A percentile compares a stretch with the other conserved stretches of the same genome.
Evolutionary conservation across 2,113 vertebrate genomes (phyloP).

Genomic region (Pterocles orientalis): DNA sequence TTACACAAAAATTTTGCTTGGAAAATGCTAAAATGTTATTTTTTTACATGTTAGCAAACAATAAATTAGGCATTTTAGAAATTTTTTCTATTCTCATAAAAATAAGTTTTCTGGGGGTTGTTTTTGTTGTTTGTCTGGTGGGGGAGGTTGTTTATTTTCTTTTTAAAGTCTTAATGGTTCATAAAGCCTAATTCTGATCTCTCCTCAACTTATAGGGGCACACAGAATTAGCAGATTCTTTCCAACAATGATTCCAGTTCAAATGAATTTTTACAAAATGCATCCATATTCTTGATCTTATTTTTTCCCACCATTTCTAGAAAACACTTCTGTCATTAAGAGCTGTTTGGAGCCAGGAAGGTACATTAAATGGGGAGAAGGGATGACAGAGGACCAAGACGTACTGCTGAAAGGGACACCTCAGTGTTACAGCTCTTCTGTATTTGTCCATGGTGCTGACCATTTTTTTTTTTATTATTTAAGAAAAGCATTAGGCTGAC

Average conservation of each 20-base stretch:
- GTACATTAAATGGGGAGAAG: not conserved
- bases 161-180: not conserved
- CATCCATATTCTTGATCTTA: not conserved
- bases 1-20: not conserved
- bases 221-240: not conserved
- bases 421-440: not conserved
- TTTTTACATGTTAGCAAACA: not conserved
- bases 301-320: not conserved
- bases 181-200: not conserved
- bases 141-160: not conserved
- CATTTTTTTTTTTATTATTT: not conserved
- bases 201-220: not conserved
- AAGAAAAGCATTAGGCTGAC: not conserved
- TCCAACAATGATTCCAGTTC: not conserved
- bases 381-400: no score
- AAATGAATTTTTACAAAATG: not conserved
- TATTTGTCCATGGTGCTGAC: not conserved
- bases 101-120: not conserved
- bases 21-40: not conserved
- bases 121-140: not conserved
- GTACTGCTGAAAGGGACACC: not conserved
- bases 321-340: not conserved
- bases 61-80: not conserved
- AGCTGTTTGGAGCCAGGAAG: not conserved
- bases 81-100: not conserved